Evolutionary conservation across 1,140 invertebrate genomes (phyloP).

Genomic region (Drosophila saltans): DNA sequence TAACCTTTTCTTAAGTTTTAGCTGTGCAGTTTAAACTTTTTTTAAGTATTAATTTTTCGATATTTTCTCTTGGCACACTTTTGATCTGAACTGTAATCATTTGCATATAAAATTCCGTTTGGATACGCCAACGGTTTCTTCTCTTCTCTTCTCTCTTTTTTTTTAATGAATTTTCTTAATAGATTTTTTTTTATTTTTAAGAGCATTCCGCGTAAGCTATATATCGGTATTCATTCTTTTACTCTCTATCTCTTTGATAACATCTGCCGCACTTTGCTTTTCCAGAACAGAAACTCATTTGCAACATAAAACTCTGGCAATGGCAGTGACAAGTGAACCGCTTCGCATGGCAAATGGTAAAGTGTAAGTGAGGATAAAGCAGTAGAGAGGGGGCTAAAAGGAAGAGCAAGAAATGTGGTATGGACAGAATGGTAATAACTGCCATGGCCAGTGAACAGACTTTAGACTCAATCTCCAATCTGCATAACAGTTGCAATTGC

Average conservation of each 20-base stretch:
- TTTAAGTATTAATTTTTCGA: no score
- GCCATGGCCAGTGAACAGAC: constrained; percentile 34
- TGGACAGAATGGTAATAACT: constrained; percentile 23
- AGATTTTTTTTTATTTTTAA: background rate
- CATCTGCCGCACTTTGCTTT: constrained; percentile 36
- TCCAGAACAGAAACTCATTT: constrained; percentile 65
- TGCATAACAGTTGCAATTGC: constrained; percentile 7
- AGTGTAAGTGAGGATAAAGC: background rate
- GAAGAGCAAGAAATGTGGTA: background rate
- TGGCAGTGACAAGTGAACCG: constrained; percentile 40
- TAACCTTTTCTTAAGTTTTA: no score
- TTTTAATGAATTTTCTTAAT: constrained; percentile 9
- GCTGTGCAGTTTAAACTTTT: no score
- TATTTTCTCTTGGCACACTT: no score
- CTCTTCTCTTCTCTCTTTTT: background rate
- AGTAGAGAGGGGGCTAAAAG: background rate
- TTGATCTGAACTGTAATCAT: no score
- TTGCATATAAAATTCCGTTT: background rate
- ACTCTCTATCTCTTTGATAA: constrained; percentile 11
- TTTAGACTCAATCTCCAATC: constrained; percentile 26
- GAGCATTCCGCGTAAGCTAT: constrained; percentile 4
- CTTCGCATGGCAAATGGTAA: constrained; percentile 9
- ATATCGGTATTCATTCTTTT: constrained; percentile 5
- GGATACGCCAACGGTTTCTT: background rate
- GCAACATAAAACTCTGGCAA: constrained; percentile 58